Percentiles rank a stretch among this genome's conserved stretches.
Evolutionary conservation across 1,140 invertebrate species (phyloP).

Genomic region (Medauroidea extradentata): DNA sequence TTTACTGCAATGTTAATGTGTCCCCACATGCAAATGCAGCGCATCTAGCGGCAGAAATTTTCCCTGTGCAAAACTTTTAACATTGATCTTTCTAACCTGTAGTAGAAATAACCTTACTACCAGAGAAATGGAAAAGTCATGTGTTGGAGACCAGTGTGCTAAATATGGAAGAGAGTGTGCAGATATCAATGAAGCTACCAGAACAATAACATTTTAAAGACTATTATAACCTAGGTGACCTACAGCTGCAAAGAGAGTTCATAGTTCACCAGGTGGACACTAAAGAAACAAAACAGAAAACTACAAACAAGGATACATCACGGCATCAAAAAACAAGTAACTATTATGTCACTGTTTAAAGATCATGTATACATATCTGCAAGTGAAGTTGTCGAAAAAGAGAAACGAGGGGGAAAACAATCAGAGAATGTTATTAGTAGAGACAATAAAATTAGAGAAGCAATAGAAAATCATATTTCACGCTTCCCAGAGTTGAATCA

Average conservation of each 20-base stretch:
- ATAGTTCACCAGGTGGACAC: not conserved
- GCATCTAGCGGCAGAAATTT: too few species aligned
- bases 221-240: slow-evolving; percentile 4
- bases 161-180: slow-evolving; percentile 5
- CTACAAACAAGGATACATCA: not conserved
- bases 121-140: slow-evolving; percentile 1
- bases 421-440: slow-evolving; percentile 1
- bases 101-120: slow-evolving; percentile 7
- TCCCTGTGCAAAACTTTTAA: too few species aligned
- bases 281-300: slow-evolving; percentile 8
- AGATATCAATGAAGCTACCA: slow-evolving; percentile 7
- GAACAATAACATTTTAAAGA: slow-evolving; percentile 5
- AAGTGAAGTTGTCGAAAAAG: slow-evolving; percentile 6
- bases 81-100: too few species aligned
- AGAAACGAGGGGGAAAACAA: not conserved
- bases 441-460: slow-evolving; percentile 2
- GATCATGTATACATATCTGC: slow-evolving; percentile 3
- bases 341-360: not conserved
- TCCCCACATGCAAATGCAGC: too few species aligned
- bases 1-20: too few species aligned
- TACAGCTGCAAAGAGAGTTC: slow-evolving; percentile 10
- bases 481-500: not conserved
- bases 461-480: slow-evolving; percentile 2
- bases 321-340: not conserved
- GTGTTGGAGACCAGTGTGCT: slow-evolving; percentile 1